Percentiles rank a stretch among this genome's conserved stretches.
Evolutionary conservation across 92 coral and sea anemone species (phyloP).

Genomic region (Epizoanthus stellaris): DNA sequence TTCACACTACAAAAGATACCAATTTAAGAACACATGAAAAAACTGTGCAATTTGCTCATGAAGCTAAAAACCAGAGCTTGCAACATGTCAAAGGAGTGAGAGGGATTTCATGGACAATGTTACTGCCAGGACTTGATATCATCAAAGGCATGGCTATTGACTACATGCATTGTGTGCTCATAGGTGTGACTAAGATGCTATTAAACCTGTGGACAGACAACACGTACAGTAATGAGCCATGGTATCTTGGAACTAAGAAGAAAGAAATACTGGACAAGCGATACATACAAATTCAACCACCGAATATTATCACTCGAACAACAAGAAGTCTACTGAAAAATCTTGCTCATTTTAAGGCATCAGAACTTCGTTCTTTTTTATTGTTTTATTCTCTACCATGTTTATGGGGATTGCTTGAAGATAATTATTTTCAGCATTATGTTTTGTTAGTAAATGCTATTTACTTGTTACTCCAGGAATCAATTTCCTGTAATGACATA

Average conservation of each 20-base stretch:
- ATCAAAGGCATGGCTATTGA: conserved; percentile 55
- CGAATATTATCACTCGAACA: conserved; percentile 2
- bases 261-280: neutral
- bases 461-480: conserved; percentile 45
- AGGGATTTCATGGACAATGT: conserved; percentile 58
- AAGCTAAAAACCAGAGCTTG: conserved; percentile 42
- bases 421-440: conserved; percentile 56
- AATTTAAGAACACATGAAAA: conserved; percentile 35
- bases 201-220: conserved; percentile 55
- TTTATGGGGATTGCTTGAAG: conserved; percentile 49
- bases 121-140: conserved; percentile 60
- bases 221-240: conserved; percentile 49
- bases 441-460: conserved; percentile 45
- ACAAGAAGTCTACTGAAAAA: conserved; percentile 47
- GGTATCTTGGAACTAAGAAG: conserved; percentile 47
- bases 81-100: conserved; percentile 65
- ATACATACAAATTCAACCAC: conserved; percentile 10
- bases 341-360: conserved; percentile 57
- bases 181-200: conserved; percentile 62
- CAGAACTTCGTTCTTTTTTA: conserved; percentile 54
- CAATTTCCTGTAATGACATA: conserved; percentile 33
- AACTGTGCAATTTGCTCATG: conserved; percentile 39
- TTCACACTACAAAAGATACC: conserved; percentile 40
- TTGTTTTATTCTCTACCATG: conserved; percentile 52
- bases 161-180: conserved; percentile 60